These are phyloP conservation scores for Halcyon smyrnensis DNA, from an alignment of 2,797 vertebrate species.

Conservation along the genomic window DNA sequence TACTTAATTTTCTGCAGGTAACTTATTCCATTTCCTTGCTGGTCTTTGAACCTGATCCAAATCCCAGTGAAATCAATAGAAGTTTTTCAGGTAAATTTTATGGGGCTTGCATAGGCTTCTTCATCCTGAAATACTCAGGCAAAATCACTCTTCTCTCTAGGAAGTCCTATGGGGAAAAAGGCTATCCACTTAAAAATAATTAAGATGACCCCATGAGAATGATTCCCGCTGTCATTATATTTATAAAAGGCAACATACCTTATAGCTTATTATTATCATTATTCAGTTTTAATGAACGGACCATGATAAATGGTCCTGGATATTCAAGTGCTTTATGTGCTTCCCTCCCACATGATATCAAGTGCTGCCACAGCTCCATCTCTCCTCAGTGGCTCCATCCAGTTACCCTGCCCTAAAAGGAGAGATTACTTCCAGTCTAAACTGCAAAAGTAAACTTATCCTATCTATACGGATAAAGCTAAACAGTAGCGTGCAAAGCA, in stretches of 20 bases:
- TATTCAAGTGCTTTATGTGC: constrained; percentile 1
- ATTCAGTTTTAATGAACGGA: constrained; percentile 14
- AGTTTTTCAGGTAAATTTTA: constrained; percentile 48
- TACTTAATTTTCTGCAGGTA: not conserved
- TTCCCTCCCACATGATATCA: not conserved
- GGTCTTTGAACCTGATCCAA: constrained; percentile 34
- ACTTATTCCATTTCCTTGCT: constrained; percentile 15
- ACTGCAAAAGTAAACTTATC: not conserved
- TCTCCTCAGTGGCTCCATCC: not conserved
- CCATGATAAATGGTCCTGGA: not conserved
- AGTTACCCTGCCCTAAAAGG: not conserved
- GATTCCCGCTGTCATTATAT: not conserved
- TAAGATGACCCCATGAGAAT: constrained; percentile 14
- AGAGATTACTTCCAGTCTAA: not conserved
- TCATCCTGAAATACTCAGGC: not conserved
- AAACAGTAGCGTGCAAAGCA: not conserved
- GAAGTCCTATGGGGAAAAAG: not conserved
- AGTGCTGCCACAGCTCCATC: not conserved
- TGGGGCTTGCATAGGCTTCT: not conserved
- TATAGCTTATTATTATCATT: constrained; percentile 28
- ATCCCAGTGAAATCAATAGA: constrained; percentile 9
- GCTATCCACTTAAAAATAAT: constrained; percentile 28
- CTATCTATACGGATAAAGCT: not conserved
- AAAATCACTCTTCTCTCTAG: not conserved
- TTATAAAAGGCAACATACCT: constrained; percentile 41